Evolutionary conservation across 2,113 vertebrate species (phyloP).

Genomic region (Salvelinus fontinalis): DNA sequence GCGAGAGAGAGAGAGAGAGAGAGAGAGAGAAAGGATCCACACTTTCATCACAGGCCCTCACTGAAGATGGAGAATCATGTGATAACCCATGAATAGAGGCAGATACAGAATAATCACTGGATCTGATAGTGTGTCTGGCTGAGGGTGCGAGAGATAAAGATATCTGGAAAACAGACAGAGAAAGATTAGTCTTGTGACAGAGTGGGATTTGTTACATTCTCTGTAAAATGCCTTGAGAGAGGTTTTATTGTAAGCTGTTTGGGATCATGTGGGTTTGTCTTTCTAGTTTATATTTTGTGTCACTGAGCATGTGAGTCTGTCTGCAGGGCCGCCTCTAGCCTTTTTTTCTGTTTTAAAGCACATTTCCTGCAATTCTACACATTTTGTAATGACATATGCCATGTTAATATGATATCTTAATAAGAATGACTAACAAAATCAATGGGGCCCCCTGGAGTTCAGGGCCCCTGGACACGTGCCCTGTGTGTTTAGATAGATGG

Average conservation of each 20-base stretch:
- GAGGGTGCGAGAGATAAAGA: neutral
- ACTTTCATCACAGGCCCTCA: neutral
- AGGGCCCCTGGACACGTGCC: too few species aligned
- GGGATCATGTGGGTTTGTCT: conserved; percentile 11
- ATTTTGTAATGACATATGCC: too few species aligned
- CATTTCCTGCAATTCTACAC: too few species aligned
- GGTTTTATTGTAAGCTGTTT: neutral
- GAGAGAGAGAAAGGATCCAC: neutral
- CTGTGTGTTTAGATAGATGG: too few species aligned
- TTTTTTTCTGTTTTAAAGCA: too few species aligned
- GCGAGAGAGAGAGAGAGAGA: too few species aligned
- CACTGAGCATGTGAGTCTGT: neutral
- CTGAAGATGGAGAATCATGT: neutral
- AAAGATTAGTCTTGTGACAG: conserved; percentile 27
- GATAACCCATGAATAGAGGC: neutral
- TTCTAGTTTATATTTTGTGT: neutral
- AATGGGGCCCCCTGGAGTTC: too few species aligned
- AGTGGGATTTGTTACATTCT: conserved; percentile 20
- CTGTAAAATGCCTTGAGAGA: conserved; percentile 15
- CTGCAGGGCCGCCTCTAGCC: too few species aligned
- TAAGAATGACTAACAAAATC: too few species aligned
- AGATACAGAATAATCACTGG: neutral
- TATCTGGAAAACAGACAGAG: neutral
- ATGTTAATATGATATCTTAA: too few species aligned
- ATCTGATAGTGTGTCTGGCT: neutral